Base-by-base conservation (phyloP, 1,140 invertebrate species). In the Drosophila sturtevanti region DNA sequence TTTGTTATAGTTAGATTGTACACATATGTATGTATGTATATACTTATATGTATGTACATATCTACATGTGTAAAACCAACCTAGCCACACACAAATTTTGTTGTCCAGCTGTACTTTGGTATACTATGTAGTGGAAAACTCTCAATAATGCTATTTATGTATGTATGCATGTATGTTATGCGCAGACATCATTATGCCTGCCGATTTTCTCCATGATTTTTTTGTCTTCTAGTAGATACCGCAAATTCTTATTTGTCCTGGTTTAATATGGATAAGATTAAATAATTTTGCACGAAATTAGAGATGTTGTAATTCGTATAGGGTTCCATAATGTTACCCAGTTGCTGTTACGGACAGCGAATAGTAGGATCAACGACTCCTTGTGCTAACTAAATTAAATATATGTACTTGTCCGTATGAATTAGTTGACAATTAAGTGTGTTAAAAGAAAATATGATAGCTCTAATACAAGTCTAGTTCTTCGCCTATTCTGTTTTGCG, bases 221-320 rank as follows among this genome's bases (percentile, higher is more conserved):
- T 38, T 12, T 27, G 14, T 16, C 38, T 44, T 16, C 16, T 48
- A 16, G 21, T 63, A 67, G 59, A 74, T 66, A 60, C 61, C 35
- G 12, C 31, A 37, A 48, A 14, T 22, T 68, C 14, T 66, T 11
- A 48, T 48, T 16, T 35, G 21, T 18, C 54, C 12, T 10, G 31
- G 41, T 18, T 61, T 14, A 51, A 54, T 22, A 11, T 22, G 21
- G 22, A 14, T 16, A 38, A 37, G 61, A 81, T 77, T 81, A 78
- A 64, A 78, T 81, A 11, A 69, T 72, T 81, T 86, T 81, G 58
- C 63, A 80, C 18, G 18, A 77, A 79, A 73, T 86, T 77, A 55
- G 56, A 66, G 44, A 62, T 72, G 77, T 64, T 58, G 27, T 67
- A 72, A 77, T 77, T 70, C 16, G 4, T 11, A 10, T 21, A 2